Percentiles rank a stretch among this genome's conserved stretches.
phyloP scores from a whole-genome alignment of 2,888 invertebrate genomes.

The Drosophila subsilvestris region DNA sequence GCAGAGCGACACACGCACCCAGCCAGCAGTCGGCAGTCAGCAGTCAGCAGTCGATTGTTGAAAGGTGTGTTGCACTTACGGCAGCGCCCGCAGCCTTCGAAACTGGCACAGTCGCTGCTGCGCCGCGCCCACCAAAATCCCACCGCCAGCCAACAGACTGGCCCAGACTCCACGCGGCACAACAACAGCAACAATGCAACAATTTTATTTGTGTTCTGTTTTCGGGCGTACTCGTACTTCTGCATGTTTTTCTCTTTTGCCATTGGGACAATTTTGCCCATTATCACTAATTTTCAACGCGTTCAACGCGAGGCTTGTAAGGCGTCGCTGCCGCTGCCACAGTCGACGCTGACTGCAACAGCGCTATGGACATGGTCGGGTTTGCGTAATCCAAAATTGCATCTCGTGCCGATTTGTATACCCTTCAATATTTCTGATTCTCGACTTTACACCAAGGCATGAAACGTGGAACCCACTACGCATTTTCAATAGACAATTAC shows the following conservation, averaged over 20 bases:
- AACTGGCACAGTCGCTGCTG: conserved; percentile 62
- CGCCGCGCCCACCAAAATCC: conserved; percentile 48
- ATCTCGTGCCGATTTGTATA: conserved; percentile 58
- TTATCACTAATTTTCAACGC: conserved; percentile 78
- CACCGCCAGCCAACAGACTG: conserved; percentile 30
- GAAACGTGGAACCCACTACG: too few relatives aligned
- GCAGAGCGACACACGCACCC: conserved; percentile 59
- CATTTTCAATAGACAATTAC: too few relatives aligned
- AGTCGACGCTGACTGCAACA: conserved; percentile 26
- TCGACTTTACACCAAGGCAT: too few relatives aligned
- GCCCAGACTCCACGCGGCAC: conserved; percentile 4
- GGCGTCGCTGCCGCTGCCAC: conserved; percentile 39
- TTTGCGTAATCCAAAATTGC: conserved; percentile 76
- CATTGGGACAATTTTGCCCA: conserved; percentile 78
- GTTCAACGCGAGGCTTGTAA: conserved; percentile 64
- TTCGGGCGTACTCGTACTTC: conserved; percentile 4
- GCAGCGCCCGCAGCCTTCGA: conserved; percentile 66
- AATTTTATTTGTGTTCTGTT: conserved; percentile 30
- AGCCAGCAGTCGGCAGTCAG: conserved; percentile 42
- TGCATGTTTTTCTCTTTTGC: conserved; percentile 42
- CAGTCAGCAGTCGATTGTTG: conserved; percentile 59
- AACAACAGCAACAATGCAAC: conserved; percentile 11
- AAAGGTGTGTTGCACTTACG: conserved; percentile 67
- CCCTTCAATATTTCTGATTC: not conserved
- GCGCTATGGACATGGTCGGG: conserved; percentile 55